phyloP scores from a whole-genome alignment of 2,888 invertebrate genomes.

The Dichetophora obliterata region DNA sequence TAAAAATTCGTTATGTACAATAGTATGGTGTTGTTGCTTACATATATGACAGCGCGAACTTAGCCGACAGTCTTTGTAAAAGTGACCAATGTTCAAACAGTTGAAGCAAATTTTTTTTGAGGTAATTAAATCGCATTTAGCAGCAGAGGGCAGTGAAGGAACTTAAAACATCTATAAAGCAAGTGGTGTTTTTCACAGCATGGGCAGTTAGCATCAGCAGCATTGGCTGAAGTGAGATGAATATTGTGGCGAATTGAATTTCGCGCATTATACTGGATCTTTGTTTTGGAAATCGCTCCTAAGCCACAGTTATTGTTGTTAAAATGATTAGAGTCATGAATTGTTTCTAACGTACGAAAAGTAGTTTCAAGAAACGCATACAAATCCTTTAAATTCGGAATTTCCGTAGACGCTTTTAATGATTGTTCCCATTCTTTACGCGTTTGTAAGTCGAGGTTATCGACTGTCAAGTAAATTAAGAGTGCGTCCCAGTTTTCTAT shows the following conservation, averaged over 20 bases:
- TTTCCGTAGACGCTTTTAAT: slow-evolving; percentile 22
- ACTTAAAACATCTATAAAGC: slow-evolving; percentile 26
- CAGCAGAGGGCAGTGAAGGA: slow-evolving; percentile 21
- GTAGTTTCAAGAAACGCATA: no score
- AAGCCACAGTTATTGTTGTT: no score
- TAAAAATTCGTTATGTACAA: not conserved
- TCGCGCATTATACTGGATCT: no score
- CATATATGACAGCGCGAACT: not conserved
- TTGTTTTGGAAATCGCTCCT: no score
- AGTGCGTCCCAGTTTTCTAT: no score
- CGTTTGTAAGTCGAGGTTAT: not conserved
- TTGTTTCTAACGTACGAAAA: no score
- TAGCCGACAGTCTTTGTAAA: not conserved
- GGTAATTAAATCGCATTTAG: not conserved
- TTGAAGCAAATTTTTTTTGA: no score
- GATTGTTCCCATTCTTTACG: slow-evolving; percentile 37
- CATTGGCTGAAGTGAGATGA: no score
- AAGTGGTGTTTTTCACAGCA: slow-evolving; percentile 14
- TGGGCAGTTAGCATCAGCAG: slow-evolving; percentile 6
- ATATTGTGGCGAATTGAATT: no score
- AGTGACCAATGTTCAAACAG: not conserved
- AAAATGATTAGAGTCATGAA: no score
- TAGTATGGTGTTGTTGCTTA: not conserved
- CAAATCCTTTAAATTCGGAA: not conserved
- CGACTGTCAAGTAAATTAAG: no score